A percentile compares a stretch with the other conserved stretches of the same genome.
Conservation (phyloP, 2,888 invertebrate genomes). For the Disparrhopalites patrizii region DNA sequence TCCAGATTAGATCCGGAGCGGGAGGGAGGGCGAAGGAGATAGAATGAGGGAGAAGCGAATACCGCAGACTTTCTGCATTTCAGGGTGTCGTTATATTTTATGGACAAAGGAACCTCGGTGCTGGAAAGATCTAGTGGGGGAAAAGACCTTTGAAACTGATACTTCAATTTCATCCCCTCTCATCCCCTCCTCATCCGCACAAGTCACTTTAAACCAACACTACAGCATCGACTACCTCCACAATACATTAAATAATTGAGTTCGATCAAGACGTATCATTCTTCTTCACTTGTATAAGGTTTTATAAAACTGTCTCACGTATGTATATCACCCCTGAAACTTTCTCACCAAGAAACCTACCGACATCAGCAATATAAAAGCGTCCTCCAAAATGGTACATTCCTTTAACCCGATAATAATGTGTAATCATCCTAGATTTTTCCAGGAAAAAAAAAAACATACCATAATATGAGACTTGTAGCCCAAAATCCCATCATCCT, state of each 20-base stretch:
- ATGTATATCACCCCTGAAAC: too few relatives aligned
- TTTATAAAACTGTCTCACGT: too few relatives aligned
- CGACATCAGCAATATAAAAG: too few relatives aligned
- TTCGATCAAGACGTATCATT: constrained; percentile 19
- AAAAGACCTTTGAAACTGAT: constrained; percentile 15
- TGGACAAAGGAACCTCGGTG: too few relatives aligned
- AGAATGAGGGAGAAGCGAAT: too few relatives aligned
- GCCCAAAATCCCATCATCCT: constrained; percentile 83
- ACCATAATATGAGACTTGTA: constrained; percentile 92
- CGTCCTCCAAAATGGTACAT: too few relatives aligned
- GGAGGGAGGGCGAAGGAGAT: too few relatives aligned
- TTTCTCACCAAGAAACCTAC: too few relatives aligned
- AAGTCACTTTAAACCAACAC: background rate
- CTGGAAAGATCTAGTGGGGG: background rate
- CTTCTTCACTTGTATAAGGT: too few relatives aligned
- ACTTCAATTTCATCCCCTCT: constrained; percentile 13
- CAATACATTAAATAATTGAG: constrained; percentile 17
- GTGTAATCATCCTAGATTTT: too few relatives aligned
- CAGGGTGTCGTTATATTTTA: background rate
- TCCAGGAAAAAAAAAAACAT: constrained; percentile 47
- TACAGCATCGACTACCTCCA: background rate
- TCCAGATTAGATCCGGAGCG: constrained; percentile 19
- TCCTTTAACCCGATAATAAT: too few relatives aligned
- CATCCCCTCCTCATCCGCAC: background rate
- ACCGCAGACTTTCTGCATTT: background rate